Percentiles rank a stretch among this genome's conserved stretches.
Conservation (phyloP, 2,797 vertebrate species). For the Coregonus sp. region DNA sequence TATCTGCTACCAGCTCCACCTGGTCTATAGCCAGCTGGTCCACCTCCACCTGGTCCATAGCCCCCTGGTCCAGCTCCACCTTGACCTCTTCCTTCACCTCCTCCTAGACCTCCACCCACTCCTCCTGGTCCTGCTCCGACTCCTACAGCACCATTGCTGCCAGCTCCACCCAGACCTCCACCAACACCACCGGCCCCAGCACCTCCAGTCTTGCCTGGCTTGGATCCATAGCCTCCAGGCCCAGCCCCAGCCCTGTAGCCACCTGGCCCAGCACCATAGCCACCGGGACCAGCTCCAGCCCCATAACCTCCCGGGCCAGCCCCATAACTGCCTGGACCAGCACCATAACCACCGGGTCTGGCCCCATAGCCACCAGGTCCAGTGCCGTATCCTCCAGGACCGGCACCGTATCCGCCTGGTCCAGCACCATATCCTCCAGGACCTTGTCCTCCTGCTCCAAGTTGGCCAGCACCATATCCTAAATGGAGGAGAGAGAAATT, state of each 20-base stretch:
- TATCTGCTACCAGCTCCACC: constrained; percentile 49
- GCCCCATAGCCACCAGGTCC: constrained; percentile 44
- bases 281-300: constrained; percentile 42
- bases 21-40: constrained; percentile 47
- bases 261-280: constrained; percentile 58
- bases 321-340: constrained; percentile 54
- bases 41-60: constrained; percentile 42
- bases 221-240: background rate
- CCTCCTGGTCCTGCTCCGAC: constrained; percentile 46
- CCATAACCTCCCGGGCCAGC: constrained; percentile 55
- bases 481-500: constrained; percentile 17
- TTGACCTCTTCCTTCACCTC: constrained; percentile 38
- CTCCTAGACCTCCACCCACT: constrained; percentile 37
- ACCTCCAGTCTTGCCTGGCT: constrained; percentile 13
- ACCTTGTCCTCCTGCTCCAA: constrained; percentile 41
- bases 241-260: constrained; percentile 32
- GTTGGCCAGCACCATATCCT: constrained; percentile 58
- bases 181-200: constrained; percentile 33
- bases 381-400: constrained; percentile 6
- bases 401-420: constrained; percentile 21
- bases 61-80: constrained; percentile 42
- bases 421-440: background rate
- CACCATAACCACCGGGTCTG: constrained; percentile 5
- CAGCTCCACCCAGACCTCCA: constrained; percentile 43
- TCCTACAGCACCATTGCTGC: constrained; percentile 40